A percentile compares a stretch with the other conserved stretches of the same genome.
Conservation (phyloP, 2,797 vertebrate species). For the Epinephelus coioides region DNA sequence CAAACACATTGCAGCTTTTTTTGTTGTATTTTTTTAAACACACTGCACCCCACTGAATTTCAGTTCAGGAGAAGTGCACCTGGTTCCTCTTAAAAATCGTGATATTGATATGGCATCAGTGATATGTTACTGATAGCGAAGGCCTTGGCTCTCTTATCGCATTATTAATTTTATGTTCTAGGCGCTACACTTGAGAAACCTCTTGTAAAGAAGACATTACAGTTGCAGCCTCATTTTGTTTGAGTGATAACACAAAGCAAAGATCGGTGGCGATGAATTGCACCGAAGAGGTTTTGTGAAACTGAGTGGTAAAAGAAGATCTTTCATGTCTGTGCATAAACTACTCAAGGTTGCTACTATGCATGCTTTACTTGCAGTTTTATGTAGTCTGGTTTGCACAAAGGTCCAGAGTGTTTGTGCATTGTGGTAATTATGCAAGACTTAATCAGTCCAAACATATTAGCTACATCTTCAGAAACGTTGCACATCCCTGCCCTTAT, state of each 20-base stretch:
- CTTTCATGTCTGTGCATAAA: constrained; percentile 6
- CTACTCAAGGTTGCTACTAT: neutral
- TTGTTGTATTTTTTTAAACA: neutral
- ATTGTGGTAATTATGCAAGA: constrained; percentile 7
- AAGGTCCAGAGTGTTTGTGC: neutral
- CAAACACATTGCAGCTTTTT: neutral
- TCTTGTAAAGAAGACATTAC: neutral
- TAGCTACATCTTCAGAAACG: constrained; percentile 1
- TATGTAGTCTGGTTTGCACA: constrained; percentile 3
- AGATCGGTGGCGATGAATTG: constrained; percentile 2
- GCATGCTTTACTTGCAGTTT: neutral
- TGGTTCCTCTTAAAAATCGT: constrained; percentile 29
- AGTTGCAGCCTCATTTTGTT: constrained; percentile 9
- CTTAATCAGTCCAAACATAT: neutral
- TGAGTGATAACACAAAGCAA: constrained; percentile 21
- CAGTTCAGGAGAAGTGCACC: constrained; percentile 22
- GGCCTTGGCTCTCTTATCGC: neutral
- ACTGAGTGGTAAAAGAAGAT: neutral
- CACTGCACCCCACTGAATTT: neutral
- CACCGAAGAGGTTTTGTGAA: constrained; percentile 6
- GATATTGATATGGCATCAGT: constrained; percentile 4
- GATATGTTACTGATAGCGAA: neutral
- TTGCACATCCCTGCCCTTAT: constrained; percentile 17
- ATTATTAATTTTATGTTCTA: neutral
- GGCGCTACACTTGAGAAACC: constrained; percentile 1